Conservation (phyloP, 2,797 vertebrate genomes). For the Apogon hyalosoma region DNA sequence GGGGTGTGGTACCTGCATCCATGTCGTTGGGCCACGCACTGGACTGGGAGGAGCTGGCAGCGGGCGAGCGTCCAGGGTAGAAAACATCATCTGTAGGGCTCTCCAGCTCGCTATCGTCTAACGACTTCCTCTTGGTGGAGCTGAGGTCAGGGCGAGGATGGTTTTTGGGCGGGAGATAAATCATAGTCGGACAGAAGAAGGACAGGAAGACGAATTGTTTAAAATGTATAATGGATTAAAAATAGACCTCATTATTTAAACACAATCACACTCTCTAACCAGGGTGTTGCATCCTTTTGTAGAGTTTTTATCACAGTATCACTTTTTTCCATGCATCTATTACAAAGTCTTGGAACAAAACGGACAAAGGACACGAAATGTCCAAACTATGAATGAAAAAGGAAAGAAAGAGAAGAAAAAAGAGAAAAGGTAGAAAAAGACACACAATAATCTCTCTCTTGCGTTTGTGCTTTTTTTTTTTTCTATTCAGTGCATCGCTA, state of each 20-base stretch:
- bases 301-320: conserved; percentile 1
- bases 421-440: conserved; percentile 43
- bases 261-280: background rate
- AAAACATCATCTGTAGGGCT: conserved; percentile 96
- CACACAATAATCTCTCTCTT: conserved; percentile 34
- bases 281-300: conserved; percentile 18
- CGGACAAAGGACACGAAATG: conserved; percentile 45
- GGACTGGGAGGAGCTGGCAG: conserved; percentile 94
- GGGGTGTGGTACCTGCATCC: conserved; percentile 88
- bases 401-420: conserved; percentile 47
- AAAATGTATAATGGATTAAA: conserved; percentile 11
- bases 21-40: conserved; percentile 95
- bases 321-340: background rate
- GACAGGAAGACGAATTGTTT: conserved; percentile 9
- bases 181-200: conserved; percentile 17
- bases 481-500: conserved; percentile 34
- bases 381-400: conserved; percentile 44
- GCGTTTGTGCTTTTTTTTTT: conserved; percentile 18
- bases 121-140: conserved; percentile 94
- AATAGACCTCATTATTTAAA: background rate
- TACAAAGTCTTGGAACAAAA: conserved; percentile 37
- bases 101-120: conserved; percentile 96
- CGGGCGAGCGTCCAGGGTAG: conserved; percentile 93
- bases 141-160: conserved; percentile 65
- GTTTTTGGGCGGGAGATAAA: conserved; percentile 14